Percentiles rank a stretch among this genome's conserved stretches.
Evolutionary conservation across 2,113 vertebrate genomes (phyloP).

Genomic region (Macquaria australasica): DNA sequence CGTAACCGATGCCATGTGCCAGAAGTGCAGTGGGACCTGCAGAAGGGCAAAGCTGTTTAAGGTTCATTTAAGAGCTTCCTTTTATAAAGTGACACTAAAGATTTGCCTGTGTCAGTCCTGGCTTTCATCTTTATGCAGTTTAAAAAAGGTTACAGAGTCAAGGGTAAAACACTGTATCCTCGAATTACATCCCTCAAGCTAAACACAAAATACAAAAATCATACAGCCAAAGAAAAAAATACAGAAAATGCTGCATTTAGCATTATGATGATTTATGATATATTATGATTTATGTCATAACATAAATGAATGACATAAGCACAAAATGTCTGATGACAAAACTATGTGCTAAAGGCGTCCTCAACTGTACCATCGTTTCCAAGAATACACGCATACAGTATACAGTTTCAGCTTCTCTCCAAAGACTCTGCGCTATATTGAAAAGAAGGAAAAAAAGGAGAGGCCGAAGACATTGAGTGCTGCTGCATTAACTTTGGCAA

Average conservation of each 20-base stretch:
- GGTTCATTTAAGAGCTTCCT: conserved; percentile 38
- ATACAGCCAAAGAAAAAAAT: not conserved
- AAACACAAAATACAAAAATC: not conserved
- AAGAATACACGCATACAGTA: conserved; percentile 65
- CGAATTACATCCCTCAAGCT: not conserved
- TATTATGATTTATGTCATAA: no score
- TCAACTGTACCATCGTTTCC: conserved; percentile 55
- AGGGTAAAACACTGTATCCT: not conserved
- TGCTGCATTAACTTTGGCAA: conserved; percentile 78
- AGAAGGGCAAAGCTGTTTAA: conserved; percentile 53
- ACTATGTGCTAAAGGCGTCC: conserved; percentile 46
- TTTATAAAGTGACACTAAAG: conserved; percentile 10
- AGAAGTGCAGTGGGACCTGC: conserved; percentile 95
- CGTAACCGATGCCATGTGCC: conserved; percentile 94
- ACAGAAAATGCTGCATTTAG: conserved; percentile 1
- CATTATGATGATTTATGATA: no score
- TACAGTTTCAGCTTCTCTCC: conserved; percentile 63
- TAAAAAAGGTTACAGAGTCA: conserved; percentile 8
- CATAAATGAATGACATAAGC: conserved; percentile 9
- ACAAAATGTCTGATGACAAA: conserved; percentile 46
- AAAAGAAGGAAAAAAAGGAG: conserved; percentile 42
- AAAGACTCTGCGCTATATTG: conserved; percentile 51
- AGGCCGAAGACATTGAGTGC: conserved; percentile 65
- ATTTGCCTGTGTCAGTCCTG: not conserved
- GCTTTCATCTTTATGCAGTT: conserved; percentile 31